A percentile compares a stretch with the other conserved stretches of the same genome.
These are phyloP conservation scores for Chymomyza procnemis DNA, from an alignment of 2,888 invertebrate genomes.

Conservation along the genomic window DNA sequence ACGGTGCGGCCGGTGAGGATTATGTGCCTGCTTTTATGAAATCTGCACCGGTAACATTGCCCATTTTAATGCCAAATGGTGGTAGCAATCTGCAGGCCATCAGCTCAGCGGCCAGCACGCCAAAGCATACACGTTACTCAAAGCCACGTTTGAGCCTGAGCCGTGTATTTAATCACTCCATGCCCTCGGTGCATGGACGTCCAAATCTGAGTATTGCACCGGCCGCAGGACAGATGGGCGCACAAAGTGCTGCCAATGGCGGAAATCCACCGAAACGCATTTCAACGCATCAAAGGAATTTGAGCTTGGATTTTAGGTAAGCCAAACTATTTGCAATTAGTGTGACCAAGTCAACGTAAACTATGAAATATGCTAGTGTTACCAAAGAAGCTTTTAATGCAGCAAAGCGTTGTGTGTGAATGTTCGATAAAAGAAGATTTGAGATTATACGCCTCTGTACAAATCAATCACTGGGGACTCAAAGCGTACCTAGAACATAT, in stretches of 20 bases:
- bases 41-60: constrained; percentile 71
- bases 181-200: constrained; percentile 78
- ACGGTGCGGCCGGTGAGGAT: constrained; percentile 36
- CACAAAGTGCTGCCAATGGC: constrained; percentile 36
- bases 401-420: background rate
- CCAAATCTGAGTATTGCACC: constrained; percentile 69
- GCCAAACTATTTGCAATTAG: background rate
- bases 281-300: constrained; percentile 88
- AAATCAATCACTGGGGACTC: background rate
- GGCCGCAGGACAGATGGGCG: constrained; percentile 32
- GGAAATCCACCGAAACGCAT: constrained; percentile 75
- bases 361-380: background rate
- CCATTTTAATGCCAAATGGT: constrained; percentile 68
- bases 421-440: background rate
- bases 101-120: constrained; percentile 76
- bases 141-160: constrained; percentile 78
- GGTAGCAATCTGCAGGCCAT: constrained; percentile 44
- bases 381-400: background rate
- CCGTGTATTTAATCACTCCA: constrained; percentile 77
- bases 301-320: constrained; percentile 93
- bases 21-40: constrained; percentile 71
- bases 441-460: background rate
- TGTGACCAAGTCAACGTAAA: background rate
- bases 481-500: background rate
- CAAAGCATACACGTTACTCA: constrained; percentile 76